Evolutionary conservation across 2,113 vertebrate species (phyloP), one percentile per base, ranked within the genome.

Genomic region (Mastomys natalensis): DNA sequence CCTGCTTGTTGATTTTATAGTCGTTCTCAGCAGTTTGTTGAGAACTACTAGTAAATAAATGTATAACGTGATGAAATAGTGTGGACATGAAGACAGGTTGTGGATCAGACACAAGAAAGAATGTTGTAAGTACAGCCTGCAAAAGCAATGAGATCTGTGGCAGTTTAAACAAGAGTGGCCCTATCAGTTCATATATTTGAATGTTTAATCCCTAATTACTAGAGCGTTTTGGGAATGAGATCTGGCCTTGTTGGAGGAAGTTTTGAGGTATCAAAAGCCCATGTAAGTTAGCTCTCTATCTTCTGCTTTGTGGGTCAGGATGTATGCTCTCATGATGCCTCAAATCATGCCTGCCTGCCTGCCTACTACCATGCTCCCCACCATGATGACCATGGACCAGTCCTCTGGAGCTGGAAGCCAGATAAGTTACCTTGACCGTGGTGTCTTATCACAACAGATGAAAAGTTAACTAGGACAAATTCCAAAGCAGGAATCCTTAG

Each of bases 41-140:
- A 86, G 55, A 93, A 87, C 15, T 91, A 77, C 66, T 40, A 66
- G 45, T 90, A 97, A 95, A 90, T 81, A 48, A 95, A 90, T 95
- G 10, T 34, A 60, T 78, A 86, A 34, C 8, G 48, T 89, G 22
- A 89, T 86, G 76, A 95, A 97, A 87, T 22, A 81, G 51, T 77
- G 4, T 73, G 29, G 40, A 13, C 58, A 64, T 89, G 53, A 86
- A 80, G 72, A 29, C 34, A 90, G n/a, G 21, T 81, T 66, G 70
- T 37, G 51, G 26, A 90, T 82, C 40, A 85, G 40, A 68, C 60
- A 24, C 84, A 88, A 4, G 9, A 80, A 90, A 37, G 11, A 72
- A 81, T 11, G 24, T 60, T 90, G 26, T 40, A n/a, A 82, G 34
- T 78, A 95, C 76, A 97, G 21, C 40, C n/a, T 94, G 11, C 11